Conservation (phyloP, 1,140 invertebrate genomes). For the Archegozetes longisetosus region DNA sequence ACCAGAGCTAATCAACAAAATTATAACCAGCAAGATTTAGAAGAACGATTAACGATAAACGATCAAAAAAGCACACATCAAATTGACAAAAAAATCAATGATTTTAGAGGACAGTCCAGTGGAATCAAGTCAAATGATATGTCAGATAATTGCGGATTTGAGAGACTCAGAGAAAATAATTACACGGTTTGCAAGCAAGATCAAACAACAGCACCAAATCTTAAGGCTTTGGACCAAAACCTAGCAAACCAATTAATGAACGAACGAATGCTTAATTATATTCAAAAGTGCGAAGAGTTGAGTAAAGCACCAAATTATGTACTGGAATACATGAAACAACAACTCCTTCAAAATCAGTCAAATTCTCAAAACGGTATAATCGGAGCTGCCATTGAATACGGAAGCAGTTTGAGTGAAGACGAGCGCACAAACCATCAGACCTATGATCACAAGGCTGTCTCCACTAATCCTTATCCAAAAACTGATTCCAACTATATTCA, state of each 20-base stretch:
- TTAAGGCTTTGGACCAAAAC: not conserved
- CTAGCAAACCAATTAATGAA: not conserved
- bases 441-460: not conserved
- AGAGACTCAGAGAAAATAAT: not conserved
- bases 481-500: not conserved
- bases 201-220: not conserved
- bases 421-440: not conserved
- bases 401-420: not conserved
- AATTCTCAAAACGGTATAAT: not conserved
- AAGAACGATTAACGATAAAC: not conserved
- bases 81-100: not conserved
- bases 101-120: not conserved
- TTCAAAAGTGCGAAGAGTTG: not conserved
- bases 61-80: not conserved
- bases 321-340: not conserved
- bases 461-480: too few relatives aligned
- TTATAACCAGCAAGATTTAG: not conserved
- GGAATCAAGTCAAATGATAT: not conserved
- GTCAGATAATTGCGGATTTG: not conserved
- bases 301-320: not conserved
- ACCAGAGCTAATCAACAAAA: not conserved
- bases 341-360: not conserved
- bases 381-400: not conserved
- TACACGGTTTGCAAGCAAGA: not conserved
- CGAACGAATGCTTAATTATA: not conserved